These are phyloP conservation scores for Cylas formicarius DNA, from an alignment of 1,140 invertebrate genomes.

Conservation along the genomic window DNA sequence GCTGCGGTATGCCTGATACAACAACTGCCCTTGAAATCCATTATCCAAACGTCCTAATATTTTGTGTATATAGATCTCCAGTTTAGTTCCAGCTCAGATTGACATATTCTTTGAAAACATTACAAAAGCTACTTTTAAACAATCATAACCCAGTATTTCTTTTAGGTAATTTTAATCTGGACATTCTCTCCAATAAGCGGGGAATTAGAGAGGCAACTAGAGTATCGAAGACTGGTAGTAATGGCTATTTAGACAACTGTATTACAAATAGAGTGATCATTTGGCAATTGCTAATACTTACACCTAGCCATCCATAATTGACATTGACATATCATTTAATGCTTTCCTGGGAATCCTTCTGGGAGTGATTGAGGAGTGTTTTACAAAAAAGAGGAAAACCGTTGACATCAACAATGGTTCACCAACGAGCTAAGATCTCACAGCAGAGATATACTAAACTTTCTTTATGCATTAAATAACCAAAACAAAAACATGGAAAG, in stretches of 20 bases:
- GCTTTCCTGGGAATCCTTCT: no score
- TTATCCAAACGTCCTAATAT: neutral
- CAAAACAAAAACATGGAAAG: no score
- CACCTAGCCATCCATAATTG: no score
- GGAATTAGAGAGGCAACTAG: neutral
- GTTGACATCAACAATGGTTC: no score
- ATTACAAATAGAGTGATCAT: conserved; percentile 2
- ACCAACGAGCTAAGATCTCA: no score
- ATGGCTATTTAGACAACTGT: conserved; percentile 5
- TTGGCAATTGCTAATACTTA: no score
- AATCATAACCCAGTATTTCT: neutral
- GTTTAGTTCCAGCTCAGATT: neutral
- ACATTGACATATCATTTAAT: no score
- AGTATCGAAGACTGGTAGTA: conserved; percentile 1
- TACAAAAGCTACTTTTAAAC: neutral
- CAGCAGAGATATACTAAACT: no score
- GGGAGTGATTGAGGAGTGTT: no score
- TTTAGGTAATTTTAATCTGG: conserved; percentile 6
- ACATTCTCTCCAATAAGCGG: neutral
- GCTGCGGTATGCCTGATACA: neutral
- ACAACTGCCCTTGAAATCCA: neutral
- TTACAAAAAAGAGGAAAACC: no score
- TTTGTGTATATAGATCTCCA: conserved; percentile 5
- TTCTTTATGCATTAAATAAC: no score
- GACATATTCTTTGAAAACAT: conserved; percentile 5